Evolutionary conservation across 2,113 vertebrate species (phyloP), one percentile per base, ranked within the genome.

Genomic region (Clarias magur): DNA sequence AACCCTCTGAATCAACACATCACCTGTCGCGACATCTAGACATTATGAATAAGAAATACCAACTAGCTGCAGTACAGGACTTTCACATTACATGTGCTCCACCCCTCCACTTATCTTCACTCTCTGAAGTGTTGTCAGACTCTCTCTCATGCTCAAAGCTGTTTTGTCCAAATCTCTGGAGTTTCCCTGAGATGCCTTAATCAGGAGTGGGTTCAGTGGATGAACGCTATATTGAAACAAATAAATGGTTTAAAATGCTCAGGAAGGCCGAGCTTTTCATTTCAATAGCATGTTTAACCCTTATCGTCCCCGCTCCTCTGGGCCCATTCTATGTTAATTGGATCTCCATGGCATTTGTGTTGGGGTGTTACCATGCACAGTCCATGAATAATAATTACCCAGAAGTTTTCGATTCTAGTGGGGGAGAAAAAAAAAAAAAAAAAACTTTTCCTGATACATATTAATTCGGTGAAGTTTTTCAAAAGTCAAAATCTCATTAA

Each of bases 21-120:
- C 95, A 95, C 92, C 94, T 91, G 92, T 94, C 93, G 90, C 91
- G 48, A 94, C 93, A 94, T 95, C 89, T 91, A 92, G 91, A 94
- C 94, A 96, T 96, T 95, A 97, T 97, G 96, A 98, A 98, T 97
- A 97, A 98, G 95, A 96, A 96, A 97, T 97, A 95, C 93, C 95
- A 96, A 94, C 92, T 92, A 92, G 95, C 95, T 94, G 94, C 91
- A 92, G 93, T 94, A 96, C 96, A 96, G 94, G 93, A 90, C 94
- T 97, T 96, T 94, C 94, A 95, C 96, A 96, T 97, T 96, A 97
- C 23, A 13, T 88, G 86, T 93, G 34, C 93, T 90, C 93, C 93
- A 92, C 85, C 85, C 93, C 85, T 92, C 27, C 91, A 92, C 94
- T 95, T 91, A 89, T 21, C 73, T 42, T 57, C 81, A 25, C 86